Conservation (phyloP, 1,140 invertebrate species). For the Sipha flava region DNA sequence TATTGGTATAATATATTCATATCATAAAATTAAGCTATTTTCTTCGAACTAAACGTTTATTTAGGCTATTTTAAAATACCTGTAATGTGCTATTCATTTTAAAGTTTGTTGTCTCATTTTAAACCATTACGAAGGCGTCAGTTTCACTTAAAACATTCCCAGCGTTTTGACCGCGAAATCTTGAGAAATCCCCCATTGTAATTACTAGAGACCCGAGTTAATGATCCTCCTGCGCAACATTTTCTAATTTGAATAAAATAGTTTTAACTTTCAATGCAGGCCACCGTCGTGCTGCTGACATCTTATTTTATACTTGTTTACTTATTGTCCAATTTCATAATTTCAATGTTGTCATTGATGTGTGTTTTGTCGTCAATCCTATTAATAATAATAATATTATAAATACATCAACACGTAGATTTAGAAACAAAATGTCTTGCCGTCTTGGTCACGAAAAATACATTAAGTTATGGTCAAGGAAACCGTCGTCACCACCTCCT, state of each 20-base stretch:
- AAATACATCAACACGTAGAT: not conserved
- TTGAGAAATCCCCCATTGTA: slow-evolving; percentile 14
- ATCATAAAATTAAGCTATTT: no score
- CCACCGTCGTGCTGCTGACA: not conserved
- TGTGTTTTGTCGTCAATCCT: not conserved
- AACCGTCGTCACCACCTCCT: not conserved
- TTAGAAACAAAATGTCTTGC: not conserved
- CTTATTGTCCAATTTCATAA: no score
- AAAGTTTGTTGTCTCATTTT: not conserved
- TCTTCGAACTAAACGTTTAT: no score
- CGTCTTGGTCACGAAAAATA: not conserved
- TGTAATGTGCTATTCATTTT: not conserved
- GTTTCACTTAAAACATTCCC: slow-evolving; percentile 7
- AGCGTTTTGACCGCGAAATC: slow-evolving; percentile 21
- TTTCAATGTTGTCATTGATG: no score
- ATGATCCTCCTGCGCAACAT: not conserved
- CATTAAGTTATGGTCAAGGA: slow-evolving; percentile 4
- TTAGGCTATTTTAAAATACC: not conserved
- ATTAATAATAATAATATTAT: not conserved
- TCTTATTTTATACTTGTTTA: no score
- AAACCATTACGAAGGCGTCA: not conserved
- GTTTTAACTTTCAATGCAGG: not conserved
- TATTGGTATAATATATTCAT: no score
- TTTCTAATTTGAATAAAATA: slow-evolving; percentile 11
- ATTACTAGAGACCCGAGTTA: not conserved